Conservation (phyloP, 2,797 vertebrate genomes). For the Notoglanidium macrostoma region DNA sequence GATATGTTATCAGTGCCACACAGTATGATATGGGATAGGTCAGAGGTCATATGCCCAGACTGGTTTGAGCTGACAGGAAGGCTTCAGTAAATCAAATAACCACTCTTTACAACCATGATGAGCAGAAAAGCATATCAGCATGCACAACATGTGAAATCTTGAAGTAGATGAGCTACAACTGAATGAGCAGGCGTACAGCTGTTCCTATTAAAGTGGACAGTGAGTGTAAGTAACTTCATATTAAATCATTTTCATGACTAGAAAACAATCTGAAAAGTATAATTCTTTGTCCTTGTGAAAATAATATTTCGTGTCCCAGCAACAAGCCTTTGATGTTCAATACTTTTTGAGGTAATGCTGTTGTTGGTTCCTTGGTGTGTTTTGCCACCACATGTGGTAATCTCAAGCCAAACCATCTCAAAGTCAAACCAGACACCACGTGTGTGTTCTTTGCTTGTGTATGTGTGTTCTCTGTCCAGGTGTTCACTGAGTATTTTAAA, state of each 20-base stretch:
- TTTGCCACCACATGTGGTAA: not conserved
- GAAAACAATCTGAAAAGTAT: not conserved
- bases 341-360: not conserved
- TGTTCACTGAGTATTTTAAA: constrained; percentile 94
- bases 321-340: not conserved
- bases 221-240: not conserved
- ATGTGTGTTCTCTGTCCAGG: constrained; percentile 69
- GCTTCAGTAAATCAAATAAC: not conserved
- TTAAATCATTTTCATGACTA: not conserved
- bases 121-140: not conserved
- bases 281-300: not conserved
- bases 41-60: not conserved
- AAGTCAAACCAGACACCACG: not conserved
- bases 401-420: too few species aligned
- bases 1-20: not conserved
- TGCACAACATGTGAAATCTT: not conserved
- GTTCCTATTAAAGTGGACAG: not conserved
- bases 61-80: not conserved
- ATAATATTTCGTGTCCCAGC: not conserved
- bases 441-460: not conserved
- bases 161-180: not conserved
- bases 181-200: not conserved
- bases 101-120: not conserved
- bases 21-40: not conserved
- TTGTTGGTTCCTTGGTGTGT: not conserved